These are phyloP conservation scores for Sympetrum striolatum DNA, from an alignment of 2,888 invertebrate species.

Conservation along the genomic window DNA sequence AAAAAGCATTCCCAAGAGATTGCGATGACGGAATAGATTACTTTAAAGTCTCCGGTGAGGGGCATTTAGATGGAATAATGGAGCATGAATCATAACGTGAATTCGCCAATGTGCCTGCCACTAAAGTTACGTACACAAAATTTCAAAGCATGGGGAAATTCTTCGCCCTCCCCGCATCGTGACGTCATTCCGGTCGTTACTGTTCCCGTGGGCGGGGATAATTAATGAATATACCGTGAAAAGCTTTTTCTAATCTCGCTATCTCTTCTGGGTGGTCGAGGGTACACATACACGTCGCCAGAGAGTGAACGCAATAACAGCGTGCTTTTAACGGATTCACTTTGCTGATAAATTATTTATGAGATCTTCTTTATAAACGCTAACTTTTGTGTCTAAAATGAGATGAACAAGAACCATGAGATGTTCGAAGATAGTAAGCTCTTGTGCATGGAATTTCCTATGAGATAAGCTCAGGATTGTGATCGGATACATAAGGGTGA, in stretches of 20 bases:
- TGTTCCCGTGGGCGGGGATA: slow-evolving; percentile 23
- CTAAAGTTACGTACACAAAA: slow-evolving; percentile 25
- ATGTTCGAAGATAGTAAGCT: too few relatives aligned
- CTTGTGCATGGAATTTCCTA: too few relatives aligned
- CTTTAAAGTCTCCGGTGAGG: background rate
- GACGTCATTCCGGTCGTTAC: slow-evolving; percentile 26
- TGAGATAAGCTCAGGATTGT: too few relatives aligned
- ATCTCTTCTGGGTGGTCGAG: slow-evolving; percentile 24
- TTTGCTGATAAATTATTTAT: background rate
- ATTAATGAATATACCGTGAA: slow-evolving; percentile 32
- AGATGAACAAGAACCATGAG: too few relatives aligned
- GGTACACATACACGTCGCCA: background rate
- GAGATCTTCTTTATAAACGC: background rate
- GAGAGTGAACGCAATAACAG: background rate
- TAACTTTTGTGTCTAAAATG: background rate
- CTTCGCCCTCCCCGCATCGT: background rate
- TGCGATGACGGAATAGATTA: background rate
- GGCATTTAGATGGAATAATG: background rate
- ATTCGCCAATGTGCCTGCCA: background rate
- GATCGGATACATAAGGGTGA: too few relatives aligned
- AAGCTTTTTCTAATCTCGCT: slow-evolving; percentile 35
- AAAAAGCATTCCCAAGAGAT: background rate
- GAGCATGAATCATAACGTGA: background rate
- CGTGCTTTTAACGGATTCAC: background rate
- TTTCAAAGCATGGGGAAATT: slow-evolving; percentile 12